These are phyloP conservation scores for Mythimna loreyi DNA, from an alignment of 2,888 invertebrate genomes.

Conservation along the genomic window DNA sequence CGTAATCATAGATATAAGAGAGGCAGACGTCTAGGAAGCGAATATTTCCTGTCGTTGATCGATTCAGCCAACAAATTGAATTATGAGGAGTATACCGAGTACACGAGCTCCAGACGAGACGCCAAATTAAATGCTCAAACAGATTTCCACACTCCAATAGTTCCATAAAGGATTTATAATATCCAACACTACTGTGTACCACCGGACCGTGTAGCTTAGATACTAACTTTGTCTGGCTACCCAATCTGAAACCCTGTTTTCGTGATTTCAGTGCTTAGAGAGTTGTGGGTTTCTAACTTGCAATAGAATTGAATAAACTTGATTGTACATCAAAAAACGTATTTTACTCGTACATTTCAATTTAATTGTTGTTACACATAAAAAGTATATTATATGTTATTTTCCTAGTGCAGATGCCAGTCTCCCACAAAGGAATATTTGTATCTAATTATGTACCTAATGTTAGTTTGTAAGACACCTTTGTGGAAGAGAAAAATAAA, in stretches of 20 bases:
- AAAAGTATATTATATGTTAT: no score
- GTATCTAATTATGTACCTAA: no score
- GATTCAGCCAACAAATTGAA: constrained; percentile 81
- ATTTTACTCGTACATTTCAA: no score
- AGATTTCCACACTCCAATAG: constrained; percentile 78
- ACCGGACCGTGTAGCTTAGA: constrained; percentile 23
- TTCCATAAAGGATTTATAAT: constrained; percentile 68
- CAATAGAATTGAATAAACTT: no score
- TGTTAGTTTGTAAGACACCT: no score
- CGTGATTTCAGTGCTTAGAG: constrained; percentile 3
- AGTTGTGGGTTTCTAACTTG: neutral
- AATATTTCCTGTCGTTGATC: constrained; percentile 79
- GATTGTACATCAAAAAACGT: no score
- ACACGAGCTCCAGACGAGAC: constrained; percentile 65
- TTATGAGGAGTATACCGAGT: constrained; percentile 72
- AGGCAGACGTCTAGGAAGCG: constrained; percentile 65
- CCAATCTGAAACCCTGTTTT: constrained; percentile 11
- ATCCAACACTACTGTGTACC: constrained; percentile 43
- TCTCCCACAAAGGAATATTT: no score
- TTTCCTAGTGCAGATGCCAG: no score
- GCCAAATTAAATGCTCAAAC: constrained; percentile 78
- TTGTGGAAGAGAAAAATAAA: no score
- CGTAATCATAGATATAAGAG: constrained; percentile 36
- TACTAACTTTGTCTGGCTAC: constrained; percentile 12
- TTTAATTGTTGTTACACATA: no score